A percentile compares a stretch with the other conserved stretches of the same genome.
phyloP scores from a whole-genome alignment of 2,113 vertebrate species.

The Scolopax mira region DNA sequence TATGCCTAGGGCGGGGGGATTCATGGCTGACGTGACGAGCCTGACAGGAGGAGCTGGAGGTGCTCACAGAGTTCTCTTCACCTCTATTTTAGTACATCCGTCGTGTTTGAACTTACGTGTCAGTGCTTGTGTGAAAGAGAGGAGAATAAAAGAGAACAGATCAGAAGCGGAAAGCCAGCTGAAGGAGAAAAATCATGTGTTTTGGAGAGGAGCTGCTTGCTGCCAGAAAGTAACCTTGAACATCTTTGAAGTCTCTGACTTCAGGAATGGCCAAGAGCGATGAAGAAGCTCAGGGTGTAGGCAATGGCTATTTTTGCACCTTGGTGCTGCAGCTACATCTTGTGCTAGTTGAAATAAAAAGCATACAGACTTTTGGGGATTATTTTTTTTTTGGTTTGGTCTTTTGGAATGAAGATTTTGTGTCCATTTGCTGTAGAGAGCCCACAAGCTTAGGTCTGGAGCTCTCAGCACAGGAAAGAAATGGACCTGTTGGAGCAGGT shows the following conservation, averaged over 20 bases:
- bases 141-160: background rate
- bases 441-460: background rate
- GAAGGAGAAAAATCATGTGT: background rate
- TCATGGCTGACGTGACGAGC: background rate
- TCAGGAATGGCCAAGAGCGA: background rate
- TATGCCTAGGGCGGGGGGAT: background rate
- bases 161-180: background rate
- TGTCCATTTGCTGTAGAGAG: background rate
- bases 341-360: background rate
- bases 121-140: background rate
- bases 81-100: slow-evolving; percentile 8
- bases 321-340: background rate
- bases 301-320: background rate
- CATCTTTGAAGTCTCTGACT: background rate
- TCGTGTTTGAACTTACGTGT: background rate
- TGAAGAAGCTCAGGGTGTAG: background rate
- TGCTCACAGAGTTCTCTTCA: slow-evolving; percentile 8
- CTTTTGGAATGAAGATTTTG: background rate
- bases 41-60: slow-evolving; percentile 2
- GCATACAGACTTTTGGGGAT: background rate
- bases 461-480: background rate
- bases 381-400: fast-evolving
- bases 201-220: background rate
- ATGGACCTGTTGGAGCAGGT: background rate
- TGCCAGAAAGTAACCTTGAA: background rate